phyloP scores from a whole-genome alignment of 2,888 invertebrate species.

The Andrena hattorfiana region DNA sequence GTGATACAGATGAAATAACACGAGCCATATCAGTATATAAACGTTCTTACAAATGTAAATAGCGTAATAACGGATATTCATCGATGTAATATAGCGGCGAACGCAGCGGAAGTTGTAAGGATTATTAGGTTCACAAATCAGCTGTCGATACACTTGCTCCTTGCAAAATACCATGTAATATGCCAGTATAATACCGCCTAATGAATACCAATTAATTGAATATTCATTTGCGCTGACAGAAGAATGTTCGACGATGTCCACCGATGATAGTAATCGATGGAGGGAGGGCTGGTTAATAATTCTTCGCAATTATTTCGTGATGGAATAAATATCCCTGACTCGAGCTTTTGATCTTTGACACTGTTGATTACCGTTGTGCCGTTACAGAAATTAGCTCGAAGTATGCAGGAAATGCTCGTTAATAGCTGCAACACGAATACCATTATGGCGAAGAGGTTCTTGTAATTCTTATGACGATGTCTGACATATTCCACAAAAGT shows the following conservation, averaged over 20 bases:
- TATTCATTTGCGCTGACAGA: neutral
- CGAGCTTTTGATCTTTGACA: neutral
- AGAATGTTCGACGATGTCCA: neutral
- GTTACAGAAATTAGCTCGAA: neutral
- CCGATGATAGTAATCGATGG: neutral
- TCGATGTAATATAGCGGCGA: conserved; percentile 30
- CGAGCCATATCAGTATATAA: neutral
- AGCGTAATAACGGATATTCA: conserved; percentile 34
- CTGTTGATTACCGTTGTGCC: neutral
- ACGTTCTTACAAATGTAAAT: conserved; percentile 40
- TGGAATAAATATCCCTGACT: neutral
- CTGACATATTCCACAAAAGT: no score
- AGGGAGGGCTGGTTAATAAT: neutral
- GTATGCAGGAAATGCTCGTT: neutral
- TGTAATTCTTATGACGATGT: no score
- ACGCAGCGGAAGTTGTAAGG: conserved; percentile 25
- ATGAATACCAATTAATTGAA: conserved; percentile 24
- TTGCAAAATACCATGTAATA: conserved; percentile 22
- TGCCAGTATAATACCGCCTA: neutral
- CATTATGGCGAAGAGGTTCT: no score
- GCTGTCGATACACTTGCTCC: conserved; percentile 26
- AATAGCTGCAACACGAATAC: neutral
- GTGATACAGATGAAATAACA: conserved; percentile 9
- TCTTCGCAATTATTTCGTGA: neutral
- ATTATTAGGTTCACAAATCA: conserved; percentile 42